Evolutionary conservation across 1,140 invertebrate species (phyloP), one percentile per base, ranked within the genome.

Genomic region (Mya arenaria): DNA sequence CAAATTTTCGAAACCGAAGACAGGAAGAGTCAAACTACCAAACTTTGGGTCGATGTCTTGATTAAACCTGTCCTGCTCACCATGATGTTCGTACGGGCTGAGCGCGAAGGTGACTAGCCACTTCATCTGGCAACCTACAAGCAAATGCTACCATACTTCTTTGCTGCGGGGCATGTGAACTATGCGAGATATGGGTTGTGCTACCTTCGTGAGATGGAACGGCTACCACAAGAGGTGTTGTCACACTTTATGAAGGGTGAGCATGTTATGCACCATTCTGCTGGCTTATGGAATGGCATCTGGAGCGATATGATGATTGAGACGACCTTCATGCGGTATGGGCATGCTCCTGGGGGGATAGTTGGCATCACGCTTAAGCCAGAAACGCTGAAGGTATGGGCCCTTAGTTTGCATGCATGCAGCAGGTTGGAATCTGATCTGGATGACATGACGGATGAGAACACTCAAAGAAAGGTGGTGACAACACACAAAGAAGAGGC

Each of bases 131-230:
- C 8, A 34, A 78, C 79, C 30, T 30, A 84, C 15, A 25, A 10
- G 28, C 1, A 17, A 25, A 87, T 87, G 87, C 58, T 89, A 32
- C 79, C 80, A n/a, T 86, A 85, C 32, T 87, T 88, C 71, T 87
- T 87, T 85, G 86, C 85, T 19, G 74, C 86, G 30, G 77, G 72
- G 0, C 87, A 88, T 71, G 32, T 75, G 0, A 87, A 86, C 62
- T 88, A 88, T 82, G 86, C 84, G 44, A 77, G 85, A 28, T 88
- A 88, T 83, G 80, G 84, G 28, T 52, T 86, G n/a, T 86, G 86
- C 55, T 86, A 87, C 52, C 72, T 87, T 0, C 8, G 84, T 23
- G 44, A 62, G 0, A 81, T 84, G 74, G 81, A 85, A 56, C n/a
- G 13, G 1, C 23, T 87, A 19, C 81, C 84, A 48, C 30, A 32